phyloP scores from a whole-genome alignment of 1,140 invertebrate genomes.

The Camponotus vicinus region DNA sequence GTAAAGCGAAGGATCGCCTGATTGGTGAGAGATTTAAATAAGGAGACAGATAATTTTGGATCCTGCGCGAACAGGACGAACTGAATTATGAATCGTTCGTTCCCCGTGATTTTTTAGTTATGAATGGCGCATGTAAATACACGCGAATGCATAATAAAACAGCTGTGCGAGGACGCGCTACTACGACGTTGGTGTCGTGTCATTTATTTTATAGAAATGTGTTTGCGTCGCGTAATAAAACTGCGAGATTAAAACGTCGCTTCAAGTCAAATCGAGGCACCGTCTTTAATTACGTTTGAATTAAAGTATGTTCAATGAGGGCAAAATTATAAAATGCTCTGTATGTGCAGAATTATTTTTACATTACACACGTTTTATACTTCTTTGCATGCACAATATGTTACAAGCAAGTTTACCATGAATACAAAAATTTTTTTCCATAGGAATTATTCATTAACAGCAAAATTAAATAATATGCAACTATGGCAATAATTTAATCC shows the following conservation, averaged over 20 bases:
- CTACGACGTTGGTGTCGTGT: constrained; percentile 15
- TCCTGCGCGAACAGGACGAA: neutral
- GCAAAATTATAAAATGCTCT: constrained; percentile 20
- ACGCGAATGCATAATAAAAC: constrained; percentile 60
- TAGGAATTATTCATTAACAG: neutral
- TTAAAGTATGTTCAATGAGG: constrained; percentile 24
- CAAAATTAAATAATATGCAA: neutral
- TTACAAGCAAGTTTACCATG: neutral
- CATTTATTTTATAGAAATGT: constrained; percentile 60
- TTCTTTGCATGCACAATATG: neutral
- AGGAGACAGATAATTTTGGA: constrained; percentile 34
- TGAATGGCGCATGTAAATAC: constrained; percentile 57
- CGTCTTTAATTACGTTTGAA: constrained; percentile 49
- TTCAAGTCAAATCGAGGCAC: constrained; percentile 27
- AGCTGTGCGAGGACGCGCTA: neutral
- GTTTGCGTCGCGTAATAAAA: constrained; percentile 52
- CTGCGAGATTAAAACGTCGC: constrained; percentile 56
- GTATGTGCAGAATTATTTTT: constrained; percentile 10
- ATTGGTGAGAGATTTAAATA: constrained; percentile 38
- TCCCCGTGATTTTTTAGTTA: constrained; percentile 56
- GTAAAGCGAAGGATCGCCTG: constrained; percentile 4
- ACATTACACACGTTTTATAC: neutral
- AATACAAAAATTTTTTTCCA: constrained; percentile 1
- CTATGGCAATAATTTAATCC: neutral
- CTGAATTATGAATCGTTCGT: constrained; percentile 59